phyloP scores from a whole-genome alignment of 2,113 vertebrate genomes.

The Sisor rabdophorus region DNA sequence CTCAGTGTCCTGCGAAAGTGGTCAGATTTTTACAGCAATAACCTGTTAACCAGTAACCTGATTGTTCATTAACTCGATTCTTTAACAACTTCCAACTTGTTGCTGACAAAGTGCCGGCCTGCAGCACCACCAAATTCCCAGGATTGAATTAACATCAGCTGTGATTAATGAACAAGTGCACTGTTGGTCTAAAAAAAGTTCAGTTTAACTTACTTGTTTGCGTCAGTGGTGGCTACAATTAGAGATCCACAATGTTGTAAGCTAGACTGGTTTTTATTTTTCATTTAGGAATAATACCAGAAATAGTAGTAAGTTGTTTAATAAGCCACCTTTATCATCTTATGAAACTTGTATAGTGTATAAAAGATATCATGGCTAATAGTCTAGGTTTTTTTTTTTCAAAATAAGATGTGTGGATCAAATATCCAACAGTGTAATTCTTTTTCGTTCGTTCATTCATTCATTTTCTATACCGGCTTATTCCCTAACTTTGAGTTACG shows the following conservation, averaged over 20 bases:
- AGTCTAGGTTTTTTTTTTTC: no score
- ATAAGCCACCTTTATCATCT: neutral
- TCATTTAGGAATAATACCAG: no score
- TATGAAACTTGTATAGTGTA: neutral
- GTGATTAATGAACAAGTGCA: neutral
- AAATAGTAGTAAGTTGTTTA: no score
- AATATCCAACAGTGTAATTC: neutral
- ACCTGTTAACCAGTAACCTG: neutral
- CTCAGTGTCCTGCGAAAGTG: neutral
- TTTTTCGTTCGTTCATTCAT: no score
- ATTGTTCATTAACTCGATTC: conserved; percentile 1
- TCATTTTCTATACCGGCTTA: no score
- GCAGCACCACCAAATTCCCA: neutral
- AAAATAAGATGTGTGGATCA: neutral
- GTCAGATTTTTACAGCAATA: neutral
- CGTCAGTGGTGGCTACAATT: neutral
- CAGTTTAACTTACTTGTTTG: neutral
- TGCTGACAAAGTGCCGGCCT: conserved; percentile 7
- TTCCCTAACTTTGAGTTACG: no score
- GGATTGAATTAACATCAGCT: neutral
- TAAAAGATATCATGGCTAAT: neutral
- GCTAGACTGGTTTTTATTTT: neutral
- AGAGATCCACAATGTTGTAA: neutral
- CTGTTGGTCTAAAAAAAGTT: neutral
- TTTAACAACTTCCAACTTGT: neutral